Conservation (phyloP, 1,140 invertebrate species). For the Drosophila sp. region DNA sequence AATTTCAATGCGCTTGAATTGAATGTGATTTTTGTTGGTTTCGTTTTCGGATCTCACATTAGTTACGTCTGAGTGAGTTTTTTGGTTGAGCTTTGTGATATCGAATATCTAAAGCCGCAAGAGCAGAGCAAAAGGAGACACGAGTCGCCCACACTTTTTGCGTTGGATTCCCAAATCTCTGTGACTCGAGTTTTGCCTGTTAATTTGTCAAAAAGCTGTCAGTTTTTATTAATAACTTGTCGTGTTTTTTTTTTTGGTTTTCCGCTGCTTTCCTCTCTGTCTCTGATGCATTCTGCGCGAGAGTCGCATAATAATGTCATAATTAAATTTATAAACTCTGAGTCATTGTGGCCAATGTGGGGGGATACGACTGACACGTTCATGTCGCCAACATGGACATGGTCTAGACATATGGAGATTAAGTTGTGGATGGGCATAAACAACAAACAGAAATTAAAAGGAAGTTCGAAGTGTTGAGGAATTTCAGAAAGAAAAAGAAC, state of each 20-base stretch:
- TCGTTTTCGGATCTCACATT: constrained; percentile 51
- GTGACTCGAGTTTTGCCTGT: constrained; percentile 51
- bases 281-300: constrained; percentile 37
- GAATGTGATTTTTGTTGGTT: neutral
- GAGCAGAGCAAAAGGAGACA: constrained; percentile 33
- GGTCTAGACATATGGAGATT: constrained; percentile 66
- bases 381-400: constrained; percentile 49
- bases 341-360: constrained; percentile 48
- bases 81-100: constrained; percentile 65
- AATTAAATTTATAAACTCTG: constrained; percentile 75
- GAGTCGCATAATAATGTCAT: constrained; percentile 76
- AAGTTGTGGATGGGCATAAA: constrained; percentile 26
- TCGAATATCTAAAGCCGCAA: constrained; percentile 56
- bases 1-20: neutral
- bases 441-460: constrained; percentile 17
- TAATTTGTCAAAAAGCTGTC: constrained; percentile 75
- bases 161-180: constrained; percentile 29
- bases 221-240: constrained; percentile 63
- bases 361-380: constrained; percentile 22
- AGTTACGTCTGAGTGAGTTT: constrained; percentile 57
- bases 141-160: constrained; percentile 68
- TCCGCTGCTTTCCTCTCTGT: constrained; percentile 15
- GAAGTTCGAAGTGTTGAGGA: neutral
- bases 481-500: neutral
- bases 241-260: constrained; percentile 12